A percentile compares a stretch with the other conserved stretches of the same genome.
These are phyloP conservation scores for Metopolophium dirhodum DNA, from an alignment of 1,140 invertebrate species.

Conservation along the genomic window DNA sequence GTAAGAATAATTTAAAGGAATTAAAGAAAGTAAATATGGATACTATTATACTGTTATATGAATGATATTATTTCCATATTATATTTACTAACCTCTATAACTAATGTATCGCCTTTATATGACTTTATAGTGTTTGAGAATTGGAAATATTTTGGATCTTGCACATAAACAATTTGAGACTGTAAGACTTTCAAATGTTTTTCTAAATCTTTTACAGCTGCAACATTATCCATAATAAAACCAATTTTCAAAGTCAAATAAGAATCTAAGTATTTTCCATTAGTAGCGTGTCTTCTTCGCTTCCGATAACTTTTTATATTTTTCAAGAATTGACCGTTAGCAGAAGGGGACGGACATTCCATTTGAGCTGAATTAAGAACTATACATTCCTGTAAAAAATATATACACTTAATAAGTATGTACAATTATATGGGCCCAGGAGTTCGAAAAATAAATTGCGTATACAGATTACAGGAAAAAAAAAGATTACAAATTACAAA, in stretches of 20 bases:
- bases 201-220: constrained; percentile 84
- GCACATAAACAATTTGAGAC: constrained; percentile 83
- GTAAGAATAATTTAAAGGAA: neutral
- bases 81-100: constrained; percentile 78
- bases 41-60: neutral
- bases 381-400: constrained; percentile 69
- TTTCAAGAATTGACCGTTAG: constrained; percentile 68
- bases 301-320: constrained; percentile 53
- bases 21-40: neutral
- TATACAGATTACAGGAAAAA: too few relatives aligned
- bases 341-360: constrained; percentile 91
- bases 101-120: constrained; percentile 92
- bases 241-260: constrained; percentile 70
- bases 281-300: constrained; percentile 59
- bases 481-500: too few relatives aligned
- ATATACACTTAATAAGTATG: neutral
- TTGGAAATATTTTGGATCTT: constrained; percentile 89
- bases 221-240: constrained; percentile 96
- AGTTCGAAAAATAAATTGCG: too few relatives aligned
- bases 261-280: constrained; percentile 56
- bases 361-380: constrained; percentile 89
- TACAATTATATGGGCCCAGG: too few relatives aligned
- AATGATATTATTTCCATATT: neutral
- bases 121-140: constrained; percentile 86
- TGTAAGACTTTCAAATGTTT: constrained; percentile 82